phyloP scores from a whole-genome alignment of 92 coral and sea anemone genomes.

The Phenganax subtilis region DNA sequence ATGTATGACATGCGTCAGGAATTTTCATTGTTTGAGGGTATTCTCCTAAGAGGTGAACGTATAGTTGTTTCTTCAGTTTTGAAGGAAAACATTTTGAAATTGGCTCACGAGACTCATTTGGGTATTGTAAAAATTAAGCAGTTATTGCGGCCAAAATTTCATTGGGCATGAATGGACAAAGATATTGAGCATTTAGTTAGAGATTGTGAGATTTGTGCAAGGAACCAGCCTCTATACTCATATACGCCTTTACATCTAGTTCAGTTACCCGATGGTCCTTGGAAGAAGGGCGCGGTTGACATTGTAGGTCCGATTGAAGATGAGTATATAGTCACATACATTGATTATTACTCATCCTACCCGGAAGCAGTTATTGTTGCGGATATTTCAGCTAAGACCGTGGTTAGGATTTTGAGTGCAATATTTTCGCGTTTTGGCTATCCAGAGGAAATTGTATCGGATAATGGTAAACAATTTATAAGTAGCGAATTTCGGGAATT shows the following conservation, averaged over 20 bases:
- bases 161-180: conserved; percentile 58
- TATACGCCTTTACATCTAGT: conserved; percentile 47
- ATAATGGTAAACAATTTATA: conserved; percentile 51
- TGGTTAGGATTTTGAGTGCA: conserved; percentile 43
- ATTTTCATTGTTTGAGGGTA: conserved; percentile 40
- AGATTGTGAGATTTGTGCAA: conserved; percentile 44
- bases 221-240: conserved; percentile 46
- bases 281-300: conserved; percentile 56
- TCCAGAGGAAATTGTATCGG: no score
- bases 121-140: conserved; percentile 55
- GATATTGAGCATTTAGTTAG: conserved; percentile 44
- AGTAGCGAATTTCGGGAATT: no score
- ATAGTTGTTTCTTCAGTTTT: conserved; percentile 44
- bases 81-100: conserved; percentile 32
- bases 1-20: conserved; percentile 8
- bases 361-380: conserved; percentile 28
- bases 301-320: conserved; percentile 53
- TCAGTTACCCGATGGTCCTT: conserved; percentile 46
- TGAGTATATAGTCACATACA: conserved; percentile 43
- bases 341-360: conserved; percentile 53
- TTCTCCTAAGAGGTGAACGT: conserved; percentile 51
- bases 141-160: conserved; percentile 42
- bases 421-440: conserved; percentile 53
- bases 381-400: conserved; percentile 42
- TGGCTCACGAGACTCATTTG: conserved; percentile 51